Percentiles rank a stretch among this genome's conserved stretches.
These are phyloP conservation scores for Lytechinus pictus DNA, from an alignment of 35 echinoderm and acorn worm species.

Conservation along the genomic window DNA sequence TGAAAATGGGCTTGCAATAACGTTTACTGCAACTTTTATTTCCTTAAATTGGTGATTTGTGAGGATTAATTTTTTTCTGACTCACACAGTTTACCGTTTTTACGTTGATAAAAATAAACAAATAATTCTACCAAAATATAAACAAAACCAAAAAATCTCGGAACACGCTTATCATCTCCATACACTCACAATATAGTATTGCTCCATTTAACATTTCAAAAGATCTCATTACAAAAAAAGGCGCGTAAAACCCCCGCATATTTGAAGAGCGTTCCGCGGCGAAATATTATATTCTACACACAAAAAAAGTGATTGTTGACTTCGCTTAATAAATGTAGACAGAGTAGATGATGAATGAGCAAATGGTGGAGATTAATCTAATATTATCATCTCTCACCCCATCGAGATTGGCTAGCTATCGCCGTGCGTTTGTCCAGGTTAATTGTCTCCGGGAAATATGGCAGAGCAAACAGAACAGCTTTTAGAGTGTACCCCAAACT, in stretches of 20 bases:
- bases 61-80: too few relatives aligned
- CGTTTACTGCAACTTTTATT: too few relatives aligned
- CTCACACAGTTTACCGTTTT: too few relatives aligned
- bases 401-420: neutral
- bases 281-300: neutral
- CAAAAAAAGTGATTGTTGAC: neutral
- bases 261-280: neutral
- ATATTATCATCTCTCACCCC: neutral
- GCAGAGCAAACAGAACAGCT: slow-evolving; percentile 18
- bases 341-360: slow-evolving; percentile 4
- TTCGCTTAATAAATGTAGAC: slow-evolving; percentile 24
- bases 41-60: too few relatives aligned
- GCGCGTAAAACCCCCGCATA: neutral
- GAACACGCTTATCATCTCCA: neutral
- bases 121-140: neutral
- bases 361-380: slow-evolving; percentile 15
- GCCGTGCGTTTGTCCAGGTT: neutral
- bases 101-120: too few relatives aligned
- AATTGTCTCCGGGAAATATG: slow-evolving; percentile 37
- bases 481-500: neutral
- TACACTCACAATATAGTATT: neutral
- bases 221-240: neutral
- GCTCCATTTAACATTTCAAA: neutral
- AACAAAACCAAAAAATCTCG: neutral
- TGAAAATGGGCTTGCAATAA: too few relatives aligned